These are phyloP conservation scores for Strigamia maritima DNA, from an alignment of 2,888 invertebrate genomes.

Conservation along the genomic window DNA sequence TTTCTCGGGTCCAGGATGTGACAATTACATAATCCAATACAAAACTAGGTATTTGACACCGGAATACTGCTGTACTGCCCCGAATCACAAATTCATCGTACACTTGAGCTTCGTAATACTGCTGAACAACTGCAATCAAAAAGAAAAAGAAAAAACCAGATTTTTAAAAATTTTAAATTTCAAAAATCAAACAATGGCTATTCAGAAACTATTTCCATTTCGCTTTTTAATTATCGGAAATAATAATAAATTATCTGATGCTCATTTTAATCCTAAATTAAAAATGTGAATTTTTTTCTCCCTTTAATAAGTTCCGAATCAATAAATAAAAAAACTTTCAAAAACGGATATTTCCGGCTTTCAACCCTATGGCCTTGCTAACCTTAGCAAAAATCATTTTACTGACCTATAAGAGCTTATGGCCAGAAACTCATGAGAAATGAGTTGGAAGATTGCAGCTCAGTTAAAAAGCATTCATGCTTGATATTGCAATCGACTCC, in stretches of 20 bases:
- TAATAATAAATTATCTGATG: no score
- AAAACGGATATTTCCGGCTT: background rate
- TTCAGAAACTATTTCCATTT: background rate
- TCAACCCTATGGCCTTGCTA: background rate
- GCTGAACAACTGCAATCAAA: slow-evolving; percentile 43
- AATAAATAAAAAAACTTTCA: slow-evolving; percentile 12
- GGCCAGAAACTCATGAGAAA: slow-evolving; percentile 24
- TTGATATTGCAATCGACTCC: slow-evolving; percentile 29
- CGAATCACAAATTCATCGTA: slow-evolving; percentile 50
- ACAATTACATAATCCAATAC: slow-evolving; percentile 45
- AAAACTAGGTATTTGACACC: slow-evolving; percentile 48
- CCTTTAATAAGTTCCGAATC: background rate
- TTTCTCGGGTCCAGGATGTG: slow-evolving; percentile 44
- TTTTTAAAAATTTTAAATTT: background rate
- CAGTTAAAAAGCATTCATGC: slow-evolving; percentile 27
- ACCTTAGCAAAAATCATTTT: slow-evolving; percentile 10
- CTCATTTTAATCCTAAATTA: no score
- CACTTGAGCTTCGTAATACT: slow-evolving; percentile 49
- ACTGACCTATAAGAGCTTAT: slow-evolving; percentile 23
- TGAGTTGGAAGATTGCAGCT: slow-evolving; percentile 32
- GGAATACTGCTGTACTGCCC: slow-evolving; percentile 52
- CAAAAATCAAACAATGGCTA: background rate
- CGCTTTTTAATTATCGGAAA: background rate
- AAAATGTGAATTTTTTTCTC: background rate
- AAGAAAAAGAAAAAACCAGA: background rate